Percentiles rank a stretch among this genome's conserved stretches.
phyloP scores from a whole-genome alignment of 1,140 invertebrate species.

The Hypsibius dujardini region DNA sequence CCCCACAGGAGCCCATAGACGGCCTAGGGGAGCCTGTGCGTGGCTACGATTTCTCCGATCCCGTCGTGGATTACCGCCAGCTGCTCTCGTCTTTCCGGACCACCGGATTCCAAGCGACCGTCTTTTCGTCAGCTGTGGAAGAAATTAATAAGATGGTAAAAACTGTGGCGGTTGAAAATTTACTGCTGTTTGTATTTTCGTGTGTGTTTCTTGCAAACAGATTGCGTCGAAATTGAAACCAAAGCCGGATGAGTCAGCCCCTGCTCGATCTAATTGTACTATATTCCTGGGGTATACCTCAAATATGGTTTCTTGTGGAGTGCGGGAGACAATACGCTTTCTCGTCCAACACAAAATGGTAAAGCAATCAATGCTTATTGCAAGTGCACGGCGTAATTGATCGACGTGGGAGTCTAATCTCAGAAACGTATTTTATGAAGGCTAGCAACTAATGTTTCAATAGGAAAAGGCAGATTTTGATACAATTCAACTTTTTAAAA shows the following conservation, averaged over 20 bases:
- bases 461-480: too few relatives aligned
- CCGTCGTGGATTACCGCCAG: conserved; percentile 59
- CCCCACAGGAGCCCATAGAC: neutral
- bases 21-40: neutral
- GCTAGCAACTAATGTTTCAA: too few relatives aligned
- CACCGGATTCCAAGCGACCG: conserved; percentile 89
- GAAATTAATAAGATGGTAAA: conserved; percentile 80
- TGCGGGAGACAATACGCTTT: conserved; percentile 74
- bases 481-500: too few relatives aligned
- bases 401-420: too few relatives aligned
- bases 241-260: conserved; percentile 52
- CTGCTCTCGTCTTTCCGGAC: conserved; percentile 58
- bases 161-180: neutral
- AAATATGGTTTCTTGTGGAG: conserved; percentile 84
- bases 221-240: conserved; percentile 45
- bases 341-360: conserved; percentile 71
- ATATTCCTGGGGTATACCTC: conserved; percentile 96
- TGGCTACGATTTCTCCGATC: conserved; percentile 83
- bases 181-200: neutral
- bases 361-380: conserved; percentile 20
- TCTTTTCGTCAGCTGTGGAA: conserved; percentile 69
- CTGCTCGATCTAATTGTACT: conserved; percentile 61
- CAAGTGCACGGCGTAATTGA: too few relatives aligned
- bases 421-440: too few relatives aligned
- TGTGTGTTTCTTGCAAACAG: conserved; percentile 39